These are phyloP conservation scores for Ericerus pela DNA, from an alignment of 1,140 invertebrate genomes.

Conservation along the genomic window DNA sequence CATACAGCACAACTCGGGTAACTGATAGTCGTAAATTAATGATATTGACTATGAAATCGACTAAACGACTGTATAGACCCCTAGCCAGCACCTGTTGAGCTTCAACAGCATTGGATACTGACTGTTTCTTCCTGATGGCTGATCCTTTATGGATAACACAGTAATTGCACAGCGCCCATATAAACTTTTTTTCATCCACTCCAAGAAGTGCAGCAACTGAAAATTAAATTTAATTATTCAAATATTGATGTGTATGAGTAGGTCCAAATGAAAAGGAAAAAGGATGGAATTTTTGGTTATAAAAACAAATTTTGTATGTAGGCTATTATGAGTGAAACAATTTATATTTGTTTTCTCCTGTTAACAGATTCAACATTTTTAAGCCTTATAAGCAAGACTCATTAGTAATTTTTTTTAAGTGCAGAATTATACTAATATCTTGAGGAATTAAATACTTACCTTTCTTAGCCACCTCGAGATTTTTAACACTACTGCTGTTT, in stretches of 20 bases:
- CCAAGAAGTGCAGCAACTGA: conserved; percentile 56
- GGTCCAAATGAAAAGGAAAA: too few relatives aligned
- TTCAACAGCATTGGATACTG: conserved; percentile 54
- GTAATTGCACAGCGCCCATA: conserved; percentile 72
- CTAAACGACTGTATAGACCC: conserved; percentile 60
- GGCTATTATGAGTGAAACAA: too few relatives aligned
- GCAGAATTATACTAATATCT: too few relatives aligned
- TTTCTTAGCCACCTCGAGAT: conserved; percentile 49
- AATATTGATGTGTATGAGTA: too few relatives aligned
- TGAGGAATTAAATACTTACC: conserved; percentile 31
- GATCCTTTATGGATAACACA: conserved; percentile 67
- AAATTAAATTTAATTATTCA: too few relatives aligned
- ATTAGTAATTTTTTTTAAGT: too few relatives aligned
- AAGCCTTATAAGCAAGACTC: too few relatives aligned
- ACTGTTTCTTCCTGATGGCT: conserved; percentile 57
- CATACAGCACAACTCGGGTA: conserved; percentile 66
- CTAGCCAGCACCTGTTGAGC: conserved; percentile 62
- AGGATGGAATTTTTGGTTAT: too few relatives aligned
- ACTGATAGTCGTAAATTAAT: conserved; percentile 68
- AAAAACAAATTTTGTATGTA: too few relatives aligned
- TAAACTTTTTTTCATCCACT: conserved; percentile 63
- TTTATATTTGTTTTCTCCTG: too few relatives aligned
- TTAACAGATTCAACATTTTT: too few relatives aligned
- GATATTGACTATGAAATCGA: conserved; percentile 75
- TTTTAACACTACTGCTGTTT: conserved; percentile 53